Conservation (phyloP, 2,113 vertebrate species). For the Bucco capensis region DNA sequence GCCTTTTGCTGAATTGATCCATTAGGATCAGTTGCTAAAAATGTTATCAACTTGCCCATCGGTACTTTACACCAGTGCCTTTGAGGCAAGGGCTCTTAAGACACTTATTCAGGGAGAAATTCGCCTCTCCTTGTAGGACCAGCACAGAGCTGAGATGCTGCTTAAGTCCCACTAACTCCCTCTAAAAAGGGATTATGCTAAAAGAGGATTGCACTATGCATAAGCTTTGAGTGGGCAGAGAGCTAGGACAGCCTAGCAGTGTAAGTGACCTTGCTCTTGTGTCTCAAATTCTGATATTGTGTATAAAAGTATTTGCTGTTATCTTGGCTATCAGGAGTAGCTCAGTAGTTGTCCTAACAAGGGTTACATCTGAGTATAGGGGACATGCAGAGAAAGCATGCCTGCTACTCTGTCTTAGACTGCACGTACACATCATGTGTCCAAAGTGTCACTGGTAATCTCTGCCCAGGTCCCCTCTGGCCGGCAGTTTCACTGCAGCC, state of each 20-base stretch:
- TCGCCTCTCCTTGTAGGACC: conserved; percentile 46
- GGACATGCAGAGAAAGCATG: background rate
- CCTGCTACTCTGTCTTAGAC: background rate
- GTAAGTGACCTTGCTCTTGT: conserved; percentile 9
- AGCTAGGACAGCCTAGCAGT: background rate
- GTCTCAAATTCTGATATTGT: background rate
- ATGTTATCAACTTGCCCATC: conserved; percentile 45
- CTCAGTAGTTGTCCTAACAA: background rate
- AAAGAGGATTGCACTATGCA: conserved; percentile 48
- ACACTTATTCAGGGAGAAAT: conserved; percentile 63
- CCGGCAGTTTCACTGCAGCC: background rate
- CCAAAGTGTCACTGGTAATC: conserved; percentile 7
- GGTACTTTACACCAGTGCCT: conserved; percentile 46
- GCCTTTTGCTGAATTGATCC: conserved; percentile 50
- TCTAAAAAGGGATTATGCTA: conserved; percentile 26
- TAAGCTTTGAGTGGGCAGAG: conserved; percentile 56
- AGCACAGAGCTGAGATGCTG: background rate
- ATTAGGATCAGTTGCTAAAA: conserved; percentile 60
- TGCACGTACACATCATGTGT: conserved; percentile 9
- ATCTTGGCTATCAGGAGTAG: background rate
- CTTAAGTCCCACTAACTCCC: conserved; percentile 25
- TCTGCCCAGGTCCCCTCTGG: background rate
- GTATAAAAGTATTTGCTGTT: background rate
- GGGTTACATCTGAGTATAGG: background rate
- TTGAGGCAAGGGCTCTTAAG: conserved; percentile 59